phyloP scores from a whole-genome alignment of 2,888 invertebrate genomes.

The Microplitis deprimator region DNA sequence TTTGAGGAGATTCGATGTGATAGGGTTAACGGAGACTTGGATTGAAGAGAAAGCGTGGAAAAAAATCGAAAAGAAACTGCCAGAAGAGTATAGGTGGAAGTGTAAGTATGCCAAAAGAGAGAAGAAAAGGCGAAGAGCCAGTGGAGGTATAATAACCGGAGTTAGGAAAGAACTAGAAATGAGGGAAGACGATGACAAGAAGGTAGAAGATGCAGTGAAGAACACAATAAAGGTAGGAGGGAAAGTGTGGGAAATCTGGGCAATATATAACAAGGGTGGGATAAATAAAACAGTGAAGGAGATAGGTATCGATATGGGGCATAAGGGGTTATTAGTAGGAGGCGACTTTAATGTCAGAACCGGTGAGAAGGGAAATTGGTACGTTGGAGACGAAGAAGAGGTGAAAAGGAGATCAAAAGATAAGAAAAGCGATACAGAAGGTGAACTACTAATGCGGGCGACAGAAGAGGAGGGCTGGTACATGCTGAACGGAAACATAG shows the following conservation, averaged over 20 bases:
- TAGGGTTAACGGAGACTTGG: slow-evolving; percentile 35
- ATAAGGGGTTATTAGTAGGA: slow-evolving; percentile 28
- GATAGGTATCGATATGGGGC: not conserved
- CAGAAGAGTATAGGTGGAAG: slow-evolving; percentile 30
- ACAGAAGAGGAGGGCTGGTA: slow-evolving; percentile 40
- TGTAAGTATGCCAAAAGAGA: slow-evolving; percentile 19
- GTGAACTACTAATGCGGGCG: slow-evolving; percentile 12
- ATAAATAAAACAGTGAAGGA: slow-evolving; percentile 16
- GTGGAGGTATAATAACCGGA: slow-evolving; percentile 31
- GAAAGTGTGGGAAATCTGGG: slow-evolving; percentile 10
- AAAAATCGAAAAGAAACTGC: not conserved
- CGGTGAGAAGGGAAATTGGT: slow-evolving; percentile 6
- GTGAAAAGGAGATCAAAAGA: slow-evolving; percentile 39
- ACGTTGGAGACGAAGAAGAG: not conserved
- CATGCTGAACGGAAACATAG: slow-evolving; percentile 39
- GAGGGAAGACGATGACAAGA: too few relatives aligned
- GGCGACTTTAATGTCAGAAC: slow-evolving; percentile 42
- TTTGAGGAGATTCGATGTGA: not conserved
- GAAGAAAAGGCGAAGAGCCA: slow-evolving; percentile 31
- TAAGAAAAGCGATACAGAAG: slow-evolving; percentile 36
- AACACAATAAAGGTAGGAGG: not conserved
- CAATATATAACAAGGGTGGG: slow-evolving; percentile 29
- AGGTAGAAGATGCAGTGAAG: too few relatives aligned
- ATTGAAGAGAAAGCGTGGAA: slow-evolving; percentile 34
- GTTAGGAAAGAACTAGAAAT: slow-evolving; percentile 20